A percentile compares a stretch with the other conserved stretches of the same genome.
phyloP scores from a whole-genome alignment of 2,888 invertebrate genomes.

The Gibbula magus region DNA sequence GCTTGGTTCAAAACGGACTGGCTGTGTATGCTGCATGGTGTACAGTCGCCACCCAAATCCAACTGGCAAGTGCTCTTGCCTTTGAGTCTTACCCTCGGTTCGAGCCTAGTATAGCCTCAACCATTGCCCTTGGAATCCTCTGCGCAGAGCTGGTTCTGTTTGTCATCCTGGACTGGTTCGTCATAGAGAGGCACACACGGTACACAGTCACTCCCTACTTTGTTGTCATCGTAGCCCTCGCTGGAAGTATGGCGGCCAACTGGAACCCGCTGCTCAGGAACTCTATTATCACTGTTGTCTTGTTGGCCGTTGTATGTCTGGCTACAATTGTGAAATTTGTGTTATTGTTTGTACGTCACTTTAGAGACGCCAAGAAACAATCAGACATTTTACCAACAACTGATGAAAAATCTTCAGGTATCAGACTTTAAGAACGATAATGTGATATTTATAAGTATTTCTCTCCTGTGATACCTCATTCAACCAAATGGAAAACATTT shows the following conservation, averaged over 20 bases:
- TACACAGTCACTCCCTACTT: constrained; percentile 71
- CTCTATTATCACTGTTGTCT: constrained; percentile 57
- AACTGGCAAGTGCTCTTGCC: neutral
- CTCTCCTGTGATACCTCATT: no score
- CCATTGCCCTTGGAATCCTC: constrained; percentile 58
- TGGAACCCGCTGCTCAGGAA: constrained; percentile 55
- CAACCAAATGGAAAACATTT: no score
- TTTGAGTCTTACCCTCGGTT: neutral
- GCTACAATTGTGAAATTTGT: constrained; percentile 41
- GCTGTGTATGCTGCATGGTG: neutral
- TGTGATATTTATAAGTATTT: no score
- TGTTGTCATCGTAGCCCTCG: constrained; percentile 65
- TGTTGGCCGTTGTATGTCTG: constrained; percentile 45
- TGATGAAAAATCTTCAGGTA: no score
- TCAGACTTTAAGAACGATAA: no score
- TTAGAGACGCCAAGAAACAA: neutral
- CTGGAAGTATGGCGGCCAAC: constrained; percentile 62
- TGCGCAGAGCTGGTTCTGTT: constrained; percentile 56
- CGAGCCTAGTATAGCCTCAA: constrained; percentile 46
- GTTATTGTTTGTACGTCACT: constrained; percentile 45
- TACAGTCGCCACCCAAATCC: neutral
- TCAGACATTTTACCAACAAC: no score
- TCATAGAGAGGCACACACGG: constrained; percentile 65
- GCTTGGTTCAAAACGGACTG: neutral
- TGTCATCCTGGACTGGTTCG: no score